Conservation (phyloP, 1,140 invertebrate species). For the Coptotermes formosanus region DNA sequence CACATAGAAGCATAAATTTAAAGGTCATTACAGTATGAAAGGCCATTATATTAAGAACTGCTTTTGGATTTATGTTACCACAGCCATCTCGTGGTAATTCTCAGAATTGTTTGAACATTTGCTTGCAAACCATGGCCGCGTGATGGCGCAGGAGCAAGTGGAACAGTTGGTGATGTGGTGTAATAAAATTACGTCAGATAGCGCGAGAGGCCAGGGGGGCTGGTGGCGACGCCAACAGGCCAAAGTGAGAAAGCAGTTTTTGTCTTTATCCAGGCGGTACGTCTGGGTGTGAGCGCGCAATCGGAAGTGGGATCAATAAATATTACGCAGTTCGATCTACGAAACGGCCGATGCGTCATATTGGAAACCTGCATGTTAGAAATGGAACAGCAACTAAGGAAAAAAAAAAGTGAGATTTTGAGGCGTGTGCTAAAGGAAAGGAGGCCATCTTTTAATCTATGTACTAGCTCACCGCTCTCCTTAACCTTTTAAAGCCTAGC, state of each 20-base stretch:
- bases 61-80: neutral
- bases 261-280: neutral
- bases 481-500: too few relatives aligned
- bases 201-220: conserved; percentile 21
- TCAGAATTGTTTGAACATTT: neutral
- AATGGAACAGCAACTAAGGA: neutral
- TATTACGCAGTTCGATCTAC: neutral
- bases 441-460: too few relatives aligned
- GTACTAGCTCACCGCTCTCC: too few relatives aligned
- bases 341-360: neutral
- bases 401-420: neutral
- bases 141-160: conserved; percentile 8
- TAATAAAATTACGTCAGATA: neutral
- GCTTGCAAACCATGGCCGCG: neutral
- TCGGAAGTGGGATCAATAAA: neutral
- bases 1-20: too few relatives aligned
- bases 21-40: too few relatives aligned
- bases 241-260: neutral
- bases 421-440: too few relatives aligned
- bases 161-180: neutral
- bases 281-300: neutral
- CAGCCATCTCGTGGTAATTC: neutral
- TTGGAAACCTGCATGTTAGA: neutral
- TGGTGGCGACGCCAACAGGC: conserved; percentile 22
- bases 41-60: too few relatives aligned